Percentiles rank a stretch among this genome's conserved stretches.
phyloP scores from a whole-genome alignment of 1,140 invertebrate genomes.

The Drosophila guanche region DNA sequence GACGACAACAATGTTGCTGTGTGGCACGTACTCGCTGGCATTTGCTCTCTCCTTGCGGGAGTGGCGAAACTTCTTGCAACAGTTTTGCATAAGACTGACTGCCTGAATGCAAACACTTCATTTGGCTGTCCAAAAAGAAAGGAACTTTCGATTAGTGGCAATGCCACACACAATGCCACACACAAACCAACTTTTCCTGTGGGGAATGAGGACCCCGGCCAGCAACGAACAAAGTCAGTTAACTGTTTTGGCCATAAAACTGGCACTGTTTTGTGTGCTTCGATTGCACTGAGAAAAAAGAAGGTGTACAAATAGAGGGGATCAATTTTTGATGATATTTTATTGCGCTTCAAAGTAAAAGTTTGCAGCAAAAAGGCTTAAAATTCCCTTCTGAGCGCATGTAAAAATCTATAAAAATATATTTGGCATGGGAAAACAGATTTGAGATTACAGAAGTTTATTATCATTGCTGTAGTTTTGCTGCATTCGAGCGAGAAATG shows the following conservation, averaged over 20 bases:
- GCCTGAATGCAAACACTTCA: conserved; percentile 61
- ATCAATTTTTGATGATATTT: too few relatives aligned
- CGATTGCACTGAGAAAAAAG: background rate
- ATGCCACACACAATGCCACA: background rate
- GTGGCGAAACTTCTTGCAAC: conserved; percentile 44
- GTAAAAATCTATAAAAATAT: too few relatives aligned
- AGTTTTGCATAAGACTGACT: conserved; percentile 46
- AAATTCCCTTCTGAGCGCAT: too few relatives aligned
- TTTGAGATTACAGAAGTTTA: too few relatives aligned
- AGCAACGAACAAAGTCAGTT: conserved; percentile 39
- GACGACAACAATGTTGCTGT: conserved; percentile 37
- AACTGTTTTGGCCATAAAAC: conserved; percentile 37
- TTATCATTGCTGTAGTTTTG: background rate
- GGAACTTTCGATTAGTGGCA: conserved; percentile 49
- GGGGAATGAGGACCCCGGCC: conserved; percentile 3
- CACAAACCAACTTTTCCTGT: conserved; percentile 19
- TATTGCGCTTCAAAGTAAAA: too few relatives aligned
- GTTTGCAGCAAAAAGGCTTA: too few relatives aligned
- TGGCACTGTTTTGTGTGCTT: background rate
- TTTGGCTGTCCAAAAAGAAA: conserved; percentile 30
- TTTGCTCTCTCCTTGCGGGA: conserved; percentile 12
- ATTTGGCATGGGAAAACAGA: conserved; percentile 1
- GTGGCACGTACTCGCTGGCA: conserved; percentile 25
- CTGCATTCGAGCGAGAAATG: conserved; percentile 28
- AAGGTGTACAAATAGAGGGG: background rate